Conservation (phyloP, 2,113 vertebrate species). For the Daubentonia madagascariensis region DNA sequence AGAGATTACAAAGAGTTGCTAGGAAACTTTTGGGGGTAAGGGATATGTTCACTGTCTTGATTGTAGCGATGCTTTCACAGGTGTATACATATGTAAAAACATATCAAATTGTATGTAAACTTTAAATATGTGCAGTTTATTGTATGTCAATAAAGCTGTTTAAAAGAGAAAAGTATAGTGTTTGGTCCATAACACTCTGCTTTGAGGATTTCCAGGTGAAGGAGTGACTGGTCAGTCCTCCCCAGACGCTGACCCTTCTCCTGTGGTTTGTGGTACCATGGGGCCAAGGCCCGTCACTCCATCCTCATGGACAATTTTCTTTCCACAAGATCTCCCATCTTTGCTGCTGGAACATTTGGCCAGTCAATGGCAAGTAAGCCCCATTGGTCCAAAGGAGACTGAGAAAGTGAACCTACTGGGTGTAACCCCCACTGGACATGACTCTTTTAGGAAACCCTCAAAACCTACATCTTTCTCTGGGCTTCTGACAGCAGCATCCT, state of each 20-base stretch:
- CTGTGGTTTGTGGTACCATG: background rate
- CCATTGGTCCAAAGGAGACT: background rate
- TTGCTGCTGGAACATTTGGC: background rate
- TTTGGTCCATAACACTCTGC: no score
- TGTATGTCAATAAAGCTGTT: background rate
- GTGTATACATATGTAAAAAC: background rate
- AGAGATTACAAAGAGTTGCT: background rate
- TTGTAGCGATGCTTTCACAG: background rate
- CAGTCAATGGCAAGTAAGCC: background rate
- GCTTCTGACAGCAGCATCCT: background rate
- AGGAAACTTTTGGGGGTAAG: background rate
- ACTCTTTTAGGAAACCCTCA: background rate
- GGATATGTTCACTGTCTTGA: background rate
- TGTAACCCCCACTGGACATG: background rate
- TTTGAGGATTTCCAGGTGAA: background rate
- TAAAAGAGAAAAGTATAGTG: background rate
- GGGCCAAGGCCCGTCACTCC: background rate
- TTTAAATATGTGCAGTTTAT: background rate
- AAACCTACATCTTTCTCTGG: background rate
- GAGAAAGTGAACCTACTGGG: background rate
- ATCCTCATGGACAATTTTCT: background rate
- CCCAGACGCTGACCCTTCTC: background rate
- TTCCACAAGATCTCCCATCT: background rate
- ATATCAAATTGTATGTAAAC: background rate
- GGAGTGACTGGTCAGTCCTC: background rate